Evolutionary conservation across 2,888 invertebrate species (phyloP).

Genomic region (Amblyjoppa proteus): DNA sequence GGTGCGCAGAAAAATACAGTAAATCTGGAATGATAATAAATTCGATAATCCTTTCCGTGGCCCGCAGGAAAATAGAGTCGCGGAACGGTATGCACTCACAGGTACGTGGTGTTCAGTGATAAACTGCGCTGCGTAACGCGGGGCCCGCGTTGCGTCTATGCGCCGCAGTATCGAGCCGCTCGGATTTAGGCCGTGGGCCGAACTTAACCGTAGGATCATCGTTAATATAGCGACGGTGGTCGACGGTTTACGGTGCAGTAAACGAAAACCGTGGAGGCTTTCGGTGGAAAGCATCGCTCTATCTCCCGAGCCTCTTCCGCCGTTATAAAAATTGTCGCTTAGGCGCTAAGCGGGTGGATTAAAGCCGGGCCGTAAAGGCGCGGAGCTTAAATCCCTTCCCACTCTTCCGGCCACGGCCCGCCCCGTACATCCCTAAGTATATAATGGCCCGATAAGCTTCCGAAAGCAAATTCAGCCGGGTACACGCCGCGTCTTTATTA

Average conservation of each 20-base stretch:
- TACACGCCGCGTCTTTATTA: constrained; percentile 66
- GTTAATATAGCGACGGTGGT: constrained; percentile 57
- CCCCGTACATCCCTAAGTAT: neutral
- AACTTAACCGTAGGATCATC: constrained; percentile 60
- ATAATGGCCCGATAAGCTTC: constrained; percentile 64
- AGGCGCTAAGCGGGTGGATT: constrained; percentile 68
- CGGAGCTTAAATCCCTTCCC: constrained; percentile 63
- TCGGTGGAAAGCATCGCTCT: neutral
- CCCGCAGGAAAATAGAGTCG: constrained; percentile 9
- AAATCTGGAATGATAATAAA: constrained; percentile 42
- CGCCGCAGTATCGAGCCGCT: constrained; percentile 7
- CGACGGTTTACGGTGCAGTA: constrained; percentile 19
- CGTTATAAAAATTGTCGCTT: constrained; percentile 51
- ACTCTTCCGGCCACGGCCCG: neutral
- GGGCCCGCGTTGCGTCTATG: neutral
- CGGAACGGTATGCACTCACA: neutral
- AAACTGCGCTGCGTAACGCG: neutral
- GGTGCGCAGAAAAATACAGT: neutral
- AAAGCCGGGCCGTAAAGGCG: constrained; percentile 70
- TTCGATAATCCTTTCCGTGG: constrained; percentile 53
- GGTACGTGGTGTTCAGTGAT: constrained; percentile 1
- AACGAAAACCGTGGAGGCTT: constrained; percentile 42
- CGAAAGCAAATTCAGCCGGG: constrained; percentile 70
- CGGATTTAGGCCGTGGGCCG: constrained; percentile 43
- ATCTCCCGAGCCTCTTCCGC: constrained; percentile 20